Conservation (phyloP, 2,797 vertebrate species). For the Salarias fasciatus region DNA sequence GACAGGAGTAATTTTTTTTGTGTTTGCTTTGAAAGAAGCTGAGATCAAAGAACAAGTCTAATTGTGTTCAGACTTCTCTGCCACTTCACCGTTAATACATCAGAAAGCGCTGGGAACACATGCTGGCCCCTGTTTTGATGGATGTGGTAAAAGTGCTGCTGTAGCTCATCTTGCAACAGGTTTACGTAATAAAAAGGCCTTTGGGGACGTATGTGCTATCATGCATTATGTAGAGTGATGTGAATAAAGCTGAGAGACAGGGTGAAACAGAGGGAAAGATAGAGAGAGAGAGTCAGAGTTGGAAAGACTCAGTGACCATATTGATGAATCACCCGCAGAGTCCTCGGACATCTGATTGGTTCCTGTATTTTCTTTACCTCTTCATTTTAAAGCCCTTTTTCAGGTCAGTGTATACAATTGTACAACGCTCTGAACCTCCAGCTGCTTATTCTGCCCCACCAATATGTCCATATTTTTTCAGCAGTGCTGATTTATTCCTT, state of each 20-base stretch:
- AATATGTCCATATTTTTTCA: no score
- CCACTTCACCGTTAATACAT: constrained; percentile 57
- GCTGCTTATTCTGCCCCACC: no score
- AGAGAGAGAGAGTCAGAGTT: constrained; percentile 35
- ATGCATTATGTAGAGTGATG: constrained; percentile 78
- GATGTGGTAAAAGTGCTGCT: constrained; percentile 67
- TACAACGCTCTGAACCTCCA: no score
- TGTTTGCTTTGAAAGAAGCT: constrained; percentile 28
- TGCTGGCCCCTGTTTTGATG: constrained; percentile 54
- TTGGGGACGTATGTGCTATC: constrained; percentile 64
- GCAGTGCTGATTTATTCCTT: no score
- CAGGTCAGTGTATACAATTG: no score
- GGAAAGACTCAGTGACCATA: constrained; percentile 40
- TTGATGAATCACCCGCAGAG: constrained; percentile 59
- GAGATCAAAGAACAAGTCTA: constrained; percentile 19
- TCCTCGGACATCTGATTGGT: no score
- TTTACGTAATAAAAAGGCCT: constrained; percentile 77
- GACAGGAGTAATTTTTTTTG: constrained; percentile 24
- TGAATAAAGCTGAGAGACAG: constrained; percentile 71
- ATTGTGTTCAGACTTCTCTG: constrained; percentile 43
- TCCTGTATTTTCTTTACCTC: no score
- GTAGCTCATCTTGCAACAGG: constrained; percentile 76
- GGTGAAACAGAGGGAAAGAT: constrained; percentile 25
- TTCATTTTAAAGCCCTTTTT: constrained; percentile 31
- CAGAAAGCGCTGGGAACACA: constrained; percentile 44